These are phyloP conservation scores for Tenthredo livida DNA, from an alignment of 2,888 invertebrate species.

Conservation along the genomic window DNA sequence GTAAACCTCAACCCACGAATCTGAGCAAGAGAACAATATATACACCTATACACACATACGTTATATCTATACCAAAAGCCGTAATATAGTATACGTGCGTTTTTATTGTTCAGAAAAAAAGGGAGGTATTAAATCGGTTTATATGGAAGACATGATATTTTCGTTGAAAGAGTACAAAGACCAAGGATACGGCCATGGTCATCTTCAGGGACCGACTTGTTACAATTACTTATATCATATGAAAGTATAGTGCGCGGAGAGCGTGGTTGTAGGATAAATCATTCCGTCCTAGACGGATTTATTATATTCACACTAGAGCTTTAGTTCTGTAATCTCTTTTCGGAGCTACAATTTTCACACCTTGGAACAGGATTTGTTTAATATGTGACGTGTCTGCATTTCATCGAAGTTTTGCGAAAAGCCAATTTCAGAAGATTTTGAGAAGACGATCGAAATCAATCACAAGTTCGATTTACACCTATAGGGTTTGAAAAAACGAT, in stretches of 20 bases:
- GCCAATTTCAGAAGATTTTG: too few species aligned
- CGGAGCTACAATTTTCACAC: background rate
- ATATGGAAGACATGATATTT: constrained; percentile 3
- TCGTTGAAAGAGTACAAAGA: background rate
- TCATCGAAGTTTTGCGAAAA: background rate
- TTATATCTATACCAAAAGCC: background rate
- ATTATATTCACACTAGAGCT: background rate
- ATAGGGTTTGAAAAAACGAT: background rate
- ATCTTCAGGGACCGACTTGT: background rate
- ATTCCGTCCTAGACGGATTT: background rate
- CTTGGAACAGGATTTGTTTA: background rate
- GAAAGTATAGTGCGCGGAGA: background rate
- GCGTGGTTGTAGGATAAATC: background rate
- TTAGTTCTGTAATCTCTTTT: background rate
- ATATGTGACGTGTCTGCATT: background rate
- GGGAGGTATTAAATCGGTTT: background rate
- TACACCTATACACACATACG: background rate
- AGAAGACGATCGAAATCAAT: background rate
- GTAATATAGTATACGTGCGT: background rate
- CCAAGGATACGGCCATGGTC: background rate
- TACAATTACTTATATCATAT: background rate
- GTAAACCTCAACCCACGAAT: background rate
- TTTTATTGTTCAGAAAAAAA: background rate
- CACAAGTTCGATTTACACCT: background rate
- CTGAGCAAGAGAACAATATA: background rate